Base-by-base conservation (phyloP, 64 coral and sea anemone genomes). In the Trachythela sp. region DNA sequence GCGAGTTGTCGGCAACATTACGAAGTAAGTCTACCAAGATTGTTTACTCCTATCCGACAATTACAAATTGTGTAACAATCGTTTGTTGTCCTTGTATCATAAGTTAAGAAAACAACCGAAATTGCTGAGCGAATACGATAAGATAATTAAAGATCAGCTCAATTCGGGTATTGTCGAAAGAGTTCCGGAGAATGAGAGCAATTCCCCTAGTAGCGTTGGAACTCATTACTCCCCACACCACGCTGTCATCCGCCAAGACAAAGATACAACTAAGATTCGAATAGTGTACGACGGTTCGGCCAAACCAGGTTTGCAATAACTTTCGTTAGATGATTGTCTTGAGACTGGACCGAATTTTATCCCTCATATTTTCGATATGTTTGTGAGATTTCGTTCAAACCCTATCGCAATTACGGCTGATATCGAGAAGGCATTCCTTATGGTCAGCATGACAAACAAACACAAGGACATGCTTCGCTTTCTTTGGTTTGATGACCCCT, bases 401-500 rank as follows among this genome's bases (percentile, higher is more conserved):
- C 7, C 71, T 36, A 27, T 77, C 36, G 71, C 30, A 35, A 35
- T 77, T 32, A 77, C 71, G 29, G 31, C 7, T 1, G 71, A 77
- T 38, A 77, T 77, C 2, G 71, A 77, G 71, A 77, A 77, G 71
- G 7, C 71, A 2, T 77, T 77, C 31, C 36, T 77, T 6, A 77
- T 77, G 71, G 71, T 77, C 8, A n/a, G 71, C 31, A 34, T 77
- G 1, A 77, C 3, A 77, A 32, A 3, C 71, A n/a, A 29, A 40
- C 77, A 93, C 40, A 88, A 39, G 51, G 67, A 93, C 6, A 38
- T 93, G 32, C 36, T 93, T 1, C 67, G 48, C 36, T 83, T 77
- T 43, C 41, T 77, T 38, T 22, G 48, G 48, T 45, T 45, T 48
- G 38, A 89, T 35, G 48, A 77, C 70, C 70, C 51, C 24, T 89